Evolutionary conservation across 2,113 vertebrate genomes (phyloP).

Genomic region (Baryphthengus martii): DNA sequence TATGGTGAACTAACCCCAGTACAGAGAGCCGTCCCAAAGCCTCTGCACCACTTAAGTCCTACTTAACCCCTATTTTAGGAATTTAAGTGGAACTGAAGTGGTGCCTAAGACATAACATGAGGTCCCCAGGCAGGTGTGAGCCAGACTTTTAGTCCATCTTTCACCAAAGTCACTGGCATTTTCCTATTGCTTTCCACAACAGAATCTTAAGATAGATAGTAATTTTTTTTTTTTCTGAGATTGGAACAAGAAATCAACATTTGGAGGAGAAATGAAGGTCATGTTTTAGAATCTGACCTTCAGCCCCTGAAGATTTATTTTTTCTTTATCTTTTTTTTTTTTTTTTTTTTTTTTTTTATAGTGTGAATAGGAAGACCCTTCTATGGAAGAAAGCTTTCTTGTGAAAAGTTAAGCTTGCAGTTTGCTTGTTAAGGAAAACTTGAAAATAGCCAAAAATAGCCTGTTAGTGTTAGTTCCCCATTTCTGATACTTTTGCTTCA

Average conservation of each 20-base stretch:
- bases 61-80: not conserved
- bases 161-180: not conserved
- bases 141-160: not conserved
- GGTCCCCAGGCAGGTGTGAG: not conserved
- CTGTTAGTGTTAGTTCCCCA: not conserved
- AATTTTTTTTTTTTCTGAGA: not conserved
- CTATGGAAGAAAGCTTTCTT: not conserved
- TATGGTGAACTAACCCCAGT: not conserved
- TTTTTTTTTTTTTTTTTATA: not conserved
- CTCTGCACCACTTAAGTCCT: not conserved
- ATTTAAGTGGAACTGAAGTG: not conserved
- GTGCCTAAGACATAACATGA: accelerated
- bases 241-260: not conserved
- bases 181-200: not conserved
- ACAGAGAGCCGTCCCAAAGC: not conserved
- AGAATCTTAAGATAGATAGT: not conserved
- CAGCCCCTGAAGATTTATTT: not conserved
- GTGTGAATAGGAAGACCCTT: not conserved
- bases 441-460: not conserved
- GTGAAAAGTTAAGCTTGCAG: not conserved
- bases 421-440: not conserved
- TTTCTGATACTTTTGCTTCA: not conserved
- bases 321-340: not conserved
- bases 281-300: not conserved
- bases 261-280: not conserved